phyloP scores from a whole-genome alignment of 2,888 invertebrate species.

The Aleiodes alternator region DNA sequence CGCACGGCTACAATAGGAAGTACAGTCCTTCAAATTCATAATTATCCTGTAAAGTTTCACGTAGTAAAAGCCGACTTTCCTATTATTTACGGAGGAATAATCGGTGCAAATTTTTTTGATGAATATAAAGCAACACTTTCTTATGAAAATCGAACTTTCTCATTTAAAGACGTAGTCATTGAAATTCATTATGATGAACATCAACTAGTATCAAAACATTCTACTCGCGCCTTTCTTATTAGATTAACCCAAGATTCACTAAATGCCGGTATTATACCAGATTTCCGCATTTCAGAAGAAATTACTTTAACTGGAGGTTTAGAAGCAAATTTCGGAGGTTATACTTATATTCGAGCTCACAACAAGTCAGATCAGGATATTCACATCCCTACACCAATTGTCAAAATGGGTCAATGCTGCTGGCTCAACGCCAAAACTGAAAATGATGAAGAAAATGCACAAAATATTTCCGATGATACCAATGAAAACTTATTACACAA shows the following conservation, averaged over 20 bases:
- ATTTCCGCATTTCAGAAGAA: not conserved
- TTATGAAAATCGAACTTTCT: not conserved
- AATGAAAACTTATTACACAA: too few relatives aligned
- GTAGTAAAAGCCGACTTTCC: not conserved
- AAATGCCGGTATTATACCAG: not conserved
- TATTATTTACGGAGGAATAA: slow-evolving; percentile 1
- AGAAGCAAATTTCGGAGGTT: not conserved
- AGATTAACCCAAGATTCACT: not conserved
- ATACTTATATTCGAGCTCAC: not conserved
- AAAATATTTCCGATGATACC: too few relatives aligned
- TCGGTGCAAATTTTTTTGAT: slow-evolving; percentile 14
- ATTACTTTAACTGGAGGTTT: not conserved
- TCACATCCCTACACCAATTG: not conserved
- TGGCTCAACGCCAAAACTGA: not conserved
- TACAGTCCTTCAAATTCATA: too few relatives aligned
- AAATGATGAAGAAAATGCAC: too few relatives aligned
- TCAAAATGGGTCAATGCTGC: slow-evolving; percentile 15
- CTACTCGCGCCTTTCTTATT: not conserved
- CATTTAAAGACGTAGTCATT: too few relatives aligned
- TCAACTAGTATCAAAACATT: too few relatives aligned
- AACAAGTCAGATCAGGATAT: not conserved
- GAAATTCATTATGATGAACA: too few relatives aligned
- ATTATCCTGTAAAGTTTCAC: not conserved
- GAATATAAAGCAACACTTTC: slow-evolving; percentile 1
- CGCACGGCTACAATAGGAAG: too few relatives aligned